These are phyloP conservation scores for Xyliphius kryptos DNA, from an alignment of 2,113 vertebrate genomes.

Conservation along the genomic window DNA sequence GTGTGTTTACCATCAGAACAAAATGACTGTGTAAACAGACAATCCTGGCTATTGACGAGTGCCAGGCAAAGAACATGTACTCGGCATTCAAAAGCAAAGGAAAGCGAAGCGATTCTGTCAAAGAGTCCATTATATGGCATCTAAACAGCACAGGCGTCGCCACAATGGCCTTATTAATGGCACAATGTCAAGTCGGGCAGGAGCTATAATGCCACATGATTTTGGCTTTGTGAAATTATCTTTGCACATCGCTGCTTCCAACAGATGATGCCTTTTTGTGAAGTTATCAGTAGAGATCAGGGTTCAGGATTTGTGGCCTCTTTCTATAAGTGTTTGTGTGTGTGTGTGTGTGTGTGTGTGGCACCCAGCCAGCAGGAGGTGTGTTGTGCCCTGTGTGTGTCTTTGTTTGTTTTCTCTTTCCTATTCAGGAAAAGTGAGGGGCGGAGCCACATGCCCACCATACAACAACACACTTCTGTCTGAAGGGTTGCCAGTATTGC, in stretches of 20 bases:
- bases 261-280: slow-evolving; percentile 52
- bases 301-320: slow-evolving; percentile 2
- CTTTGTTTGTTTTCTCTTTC: slow-evolving; percentile 62
- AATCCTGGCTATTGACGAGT: slow-evolving; percentile 59
- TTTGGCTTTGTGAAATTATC: slow-evolving; percentile 68
- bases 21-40: slow-evolving; percentile 69
- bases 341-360: slow-evolving; percentile 37
- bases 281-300: slow-evolving; percentile 51
- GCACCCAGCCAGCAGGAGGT: slow-evolving; percentile 59
- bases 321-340: too few relatives aligned
- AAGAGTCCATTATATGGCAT: slow-evolving; percentile 65
- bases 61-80: slow-evolving; percentile 54
- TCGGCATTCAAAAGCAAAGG: slow-evolving; percentile 58
- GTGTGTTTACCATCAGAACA: slow-evolving; percentile 59
- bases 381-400: slow-evolving; percentile 58
- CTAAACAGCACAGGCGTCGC: slow-evolving; percentile 54
- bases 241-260: slow-evolving; percentile 50
- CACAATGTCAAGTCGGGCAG: slow-evolving; percentile 62
- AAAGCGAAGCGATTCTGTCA: slow-evolving; percentile 61
- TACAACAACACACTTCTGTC: slow-evolving; percentile 43
- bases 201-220: slow-evolving; percentile 65
- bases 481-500: slow-evolving; percentile 47
- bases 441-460: slow-evolving; percentile 42
- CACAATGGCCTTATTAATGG: slow-evolving; percentile 68
- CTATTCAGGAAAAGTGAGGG: slow-evolving; percentile 47